Evolutionary conservation across 2,113 vertebrate species (phyloP).

Genomic region (Clarias magur): DNA sequence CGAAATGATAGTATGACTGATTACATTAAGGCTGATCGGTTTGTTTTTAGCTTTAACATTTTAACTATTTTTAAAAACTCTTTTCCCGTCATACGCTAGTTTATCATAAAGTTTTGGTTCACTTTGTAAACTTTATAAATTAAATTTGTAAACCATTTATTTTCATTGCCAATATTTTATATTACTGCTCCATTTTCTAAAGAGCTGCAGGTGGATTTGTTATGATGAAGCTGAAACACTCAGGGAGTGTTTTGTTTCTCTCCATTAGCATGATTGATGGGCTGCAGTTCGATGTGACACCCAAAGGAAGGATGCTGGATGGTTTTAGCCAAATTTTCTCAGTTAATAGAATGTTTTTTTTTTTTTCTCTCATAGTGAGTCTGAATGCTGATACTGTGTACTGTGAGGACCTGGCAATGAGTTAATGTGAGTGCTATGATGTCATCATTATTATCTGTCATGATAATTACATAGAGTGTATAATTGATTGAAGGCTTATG

Average conservation of each 20-base stretch:
- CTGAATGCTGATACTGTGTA: neutral
- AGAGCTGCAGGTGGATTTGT: neutral
- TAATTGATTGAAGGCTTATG: neutral
- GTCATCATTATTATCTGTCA: neutral
- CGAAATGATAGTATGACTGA: too few species aligned
- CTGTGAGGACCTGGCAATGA: neutral
- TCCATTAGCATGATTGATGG: conserved; percentile 20
- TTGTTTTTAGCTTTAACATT: too few species aligned
- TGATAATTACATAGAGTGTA: neutral
- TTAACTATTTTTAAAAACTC: too few species aligned
- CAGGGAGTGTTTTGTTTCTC: neutral
- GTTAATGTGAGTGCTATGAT: neutral
- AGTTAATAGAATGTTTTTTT: neutral
- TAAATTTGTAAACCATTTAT: neutral
- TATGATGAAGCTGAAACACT: neutral
- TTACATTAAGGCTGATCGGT: too few species aligned
- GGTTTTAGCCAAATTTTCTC: neutral
- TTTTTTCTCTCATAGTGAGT: neutral
- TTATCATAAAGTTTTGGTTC: neutral
- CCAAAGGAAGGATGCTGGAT: neutral
- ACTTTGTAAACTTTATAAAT: neutral
- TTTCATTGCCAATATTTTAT: neutral
- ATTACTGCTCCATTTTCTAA: conserved; percentile 2
- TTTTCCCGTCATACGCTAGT: too few species aligned
- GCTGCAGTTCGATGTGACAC: neutral